Conservation (phyloP, 1,140 invertebrate species). For the Brachionus rotundiformis region DNA sequence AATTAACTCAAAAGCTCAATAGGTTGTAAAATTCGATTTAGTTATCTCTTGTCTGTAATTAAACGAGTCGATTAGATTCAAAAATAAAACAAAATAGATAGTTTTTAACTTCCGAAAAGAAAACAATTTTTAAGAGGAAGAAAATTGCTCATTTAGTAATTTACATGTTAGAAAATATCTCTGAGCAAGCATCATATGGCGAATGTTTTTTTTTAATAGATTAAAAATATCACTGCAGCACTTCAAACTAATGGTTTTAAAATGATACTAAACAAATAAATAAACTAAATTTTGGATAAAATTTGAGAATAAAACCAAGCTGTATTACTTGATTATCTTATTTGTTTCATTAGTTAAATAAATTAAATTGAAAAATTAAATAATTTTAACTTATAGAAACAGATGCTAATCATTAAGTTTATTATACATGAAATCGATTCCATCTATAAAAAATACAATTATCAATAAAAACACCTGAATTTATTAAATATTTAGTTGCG, state of each 20-base stretch:
- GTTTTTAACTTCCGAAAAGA: background rate
- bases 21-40: constrained; percentile 39
- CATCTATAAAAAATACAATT: no score
- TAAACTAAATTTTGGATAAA: constrained; percentile 5
- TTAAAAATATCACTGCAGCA: background rate
- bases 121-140: background rate
- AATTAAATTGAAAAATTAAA: background rate
- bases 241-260: background rate
- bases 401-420: background rate
- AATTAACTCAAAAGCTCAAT: constrained; percentile 32
- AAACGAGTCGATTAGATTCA: background rate
- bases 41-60: background rate
- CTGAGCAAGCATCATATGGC: constrained; percentile 15
- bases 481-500: no score
- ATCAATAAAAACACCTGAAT: no score
- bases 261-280: constrained; percentile 36
- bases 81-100: constrained; percentile 1
- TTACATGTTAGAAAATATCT: no score
- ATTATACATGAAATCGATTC: no score
- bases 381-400: background rate
- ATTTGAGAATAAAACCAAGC: background rate
- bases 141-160: background rate
- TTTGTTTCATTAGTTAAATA: background rate
- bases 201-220: constrained; percentile 21
- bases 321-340: background rate